These are phyloP conservation scores for Hipparchia semele DNA, from an alignment of 2,888 invertebrate species.

Conservation along the genomic window DNA sequence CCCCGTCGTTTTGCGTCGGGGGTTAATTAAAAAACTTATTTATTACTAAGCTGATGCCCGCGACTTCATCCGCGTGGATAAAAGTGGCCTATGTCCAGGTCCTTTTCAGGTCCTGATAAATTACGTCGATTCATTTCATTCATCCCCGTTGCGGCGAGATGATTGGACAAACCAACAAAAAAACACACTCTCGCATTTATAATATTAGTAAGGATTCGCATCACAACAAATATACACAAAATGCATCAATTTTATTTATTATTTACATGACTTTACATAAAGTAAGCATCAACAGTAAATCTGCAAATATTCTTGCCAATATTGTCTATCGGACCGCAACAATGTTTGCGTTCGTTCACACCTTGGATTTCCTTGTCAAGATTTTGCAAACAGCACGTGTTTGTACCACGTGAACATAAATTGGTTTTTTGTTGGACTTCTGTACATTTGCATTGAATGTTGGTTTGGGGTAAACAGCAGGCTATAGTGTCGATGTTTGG, in stretches of 20 bases:
- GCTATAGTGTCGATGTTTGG: slow-evolving; percentile 12
- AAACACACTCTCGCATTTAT: not conserved
- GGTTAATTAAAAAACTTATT: too few relatives aligned
- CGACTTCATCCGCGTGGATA: too few relatives aligned
- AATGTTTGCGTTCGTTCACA: not conserved
- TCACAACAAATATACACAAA: too few relatives aligned
- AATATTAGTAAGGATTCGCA: too few relatives aligned
- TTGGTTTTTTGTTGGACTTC: slow-evolving; percentile 11
- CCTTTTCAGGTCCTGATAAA: too few relatives aligned
- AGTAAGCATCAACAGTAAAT: slow-evolving; percentile 69
- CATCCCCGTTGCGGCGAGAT: too few relatives aligned
- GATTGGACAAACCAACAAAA: not conserved
- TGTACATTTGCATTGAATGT: not conserved
- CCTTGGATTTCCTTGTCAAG: slow-evolving; percentile 27
- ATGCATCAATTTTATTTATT: too few relatives aligned
- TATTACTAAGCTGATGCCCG: too few relatives aligned
- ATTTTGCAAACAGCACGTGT: slow-evolving; percentile 25
- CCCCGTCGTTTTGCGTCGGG: too few relatives aligned
- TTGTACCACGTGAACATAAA: slow-evolving; percentile 32
- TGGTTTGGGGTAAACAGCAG: not conserved
- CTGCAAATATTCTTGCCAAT: slow-evolving; percentile 56
- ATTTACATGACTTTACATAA: slow-evolving; percentile 45
- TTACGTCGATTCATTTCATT: too few relatives aligned
- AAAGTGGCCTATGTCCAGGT: too few relatives aligned
- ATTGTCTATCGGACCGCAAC: slow-evolving; percentile 30